A percentile compares a stretch with the other conserved stretches of the same genome.
Conservation (phyloP, 2,797 vertebrate genomes). For the Heterohyrax brucei region DNA sequence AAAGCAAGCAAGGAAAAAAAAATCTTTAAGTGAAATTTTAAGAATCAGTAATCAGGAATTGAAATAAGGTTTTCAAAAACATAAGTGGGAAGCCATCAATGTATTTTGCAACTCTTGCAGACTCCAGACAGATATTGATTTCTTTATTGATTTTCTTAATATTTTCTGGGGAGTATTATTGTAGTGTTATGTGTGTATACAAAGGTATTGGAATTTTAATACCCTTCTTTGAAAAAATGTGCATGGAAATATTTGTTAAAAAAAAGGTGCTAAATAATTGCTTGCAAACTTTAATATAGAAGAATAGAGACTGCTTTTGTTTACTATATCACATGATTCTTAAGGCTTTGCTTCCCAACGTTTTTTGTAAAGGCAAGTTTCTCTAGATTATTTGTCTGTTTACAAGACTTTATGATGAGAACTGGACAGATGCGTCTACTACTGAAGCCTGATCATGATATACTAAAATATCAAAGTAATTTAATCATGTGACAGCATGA, state of each 20-base stretch:
- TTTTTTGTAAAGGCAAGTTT: constrained; percentile 18
- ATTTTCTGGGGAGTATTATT: constrained; percentile 58
- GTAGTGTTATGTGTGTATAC: constrained; percentile 10
- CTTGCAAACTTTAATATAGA: constrained; percentile 10
- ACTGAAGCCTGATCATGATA: neutral
- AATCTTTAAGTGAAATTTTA: constrained; percentile 56
- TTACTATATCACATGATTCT: neutral
- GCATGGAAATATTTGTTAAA: constrained; percentile 6
- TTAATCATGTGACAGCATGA: neutral
- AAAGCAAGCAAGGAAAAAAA: neutral
- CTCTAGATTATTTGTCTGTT: constrained; percentile 50
- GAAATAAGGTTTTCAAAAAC: constrained; percentile 64
- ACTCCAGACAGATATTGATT: constrained; percentile 61
- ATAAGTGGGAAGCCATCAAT: constrained; percentile 63
- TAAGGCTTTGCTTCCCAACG: neutral
- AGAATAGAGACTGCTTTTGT: constrained; percentile 26
- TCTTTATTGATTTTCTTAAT: constrained; percentile 74
- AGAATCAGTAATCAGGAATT: constrained; percentile 53
- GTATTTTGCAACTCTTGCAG: constrained; percentile 25
- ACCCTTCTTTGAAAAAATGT: constrained; percentile 15
- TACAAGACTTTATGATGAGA: neutral
- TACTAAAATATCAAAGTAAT: constrained; percentile 39
- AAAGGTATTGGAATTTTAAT: constrained; percentile 71
- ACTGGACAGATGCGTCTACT: neutral
- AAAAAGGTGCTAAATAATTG: constrained; percentile 63